phyloP scores from a whole-genome alignment of 2,797 vertebrate genomes.

The Scomberomorus guttatus region DNA sequence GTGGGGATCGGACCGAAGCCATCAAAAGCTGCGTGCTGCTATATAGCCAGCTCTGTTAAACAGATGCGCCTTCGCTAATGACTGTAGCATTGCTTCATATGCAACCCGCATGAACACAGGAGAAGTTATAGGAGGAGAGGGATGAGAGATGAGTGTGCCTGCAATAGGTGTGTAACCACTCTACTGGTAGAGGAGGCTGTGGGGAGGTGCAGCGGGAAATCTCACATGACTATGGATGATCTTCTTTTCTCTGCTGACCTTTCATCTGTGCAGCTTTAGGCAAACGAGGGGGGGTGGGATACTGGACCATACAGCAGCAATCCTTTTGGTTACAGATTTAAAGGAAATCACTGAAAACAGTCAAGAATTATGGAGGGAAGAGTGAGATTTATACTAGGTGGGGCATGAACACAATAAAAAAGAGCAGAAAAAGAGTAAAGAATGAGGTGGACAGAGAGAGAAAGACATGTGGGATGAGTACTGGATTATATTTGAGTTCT shows the following conservation, averaged over 20 bases:
- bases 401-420: background rate
- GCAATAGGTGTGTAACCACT: slow-evolving; percentile 31
- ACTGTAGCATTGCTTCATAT: slow-evolving; percentile 56
- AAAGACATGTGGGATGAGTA: slow-evolving; percentile 2
- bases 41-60: slow-evolving; percentile 68
- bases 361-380: background rate
- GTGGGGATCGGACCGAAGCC: slow-evolving; percentile 76
- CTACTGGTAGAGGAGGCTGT: slow-evolving; percentile 12
- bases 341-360: slow-evolving; percentile 7
- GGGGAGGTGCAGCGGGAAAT: background rate
- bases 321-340: slow-evolving; percentile 25
- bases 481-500: slow-evolving; percentile 13
- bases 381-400: slow-evolving; percentile 9
- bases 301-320: slow-evolving; percentile 8
- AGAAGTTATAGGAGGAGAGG: slow-evolving; percentile 29
- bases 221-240: slow-evolving; percentile 48
- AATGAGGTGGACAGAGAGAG: background rate
- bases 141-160: slow-evolving; percentile 28
- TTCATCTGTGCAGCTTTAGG: slow-evolving; percentile 49
- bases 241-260: slow-evolving; percentile 42
- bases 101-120: slow-evolving; percentile 31
- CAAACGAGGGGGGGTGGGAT: slow-evolving; percentile 7
- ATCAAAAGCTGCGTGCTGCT: slow-evolving; percentile 70
- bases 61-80: slow-evolving; percentile 72
- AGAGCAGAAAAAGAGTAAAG: background rate